Percentiles rank a stretch among this genome's conserved stretches.
Conservation (phyloP, 1,140 invertebrate species). For the Cryptotermes secundus region DNA sequence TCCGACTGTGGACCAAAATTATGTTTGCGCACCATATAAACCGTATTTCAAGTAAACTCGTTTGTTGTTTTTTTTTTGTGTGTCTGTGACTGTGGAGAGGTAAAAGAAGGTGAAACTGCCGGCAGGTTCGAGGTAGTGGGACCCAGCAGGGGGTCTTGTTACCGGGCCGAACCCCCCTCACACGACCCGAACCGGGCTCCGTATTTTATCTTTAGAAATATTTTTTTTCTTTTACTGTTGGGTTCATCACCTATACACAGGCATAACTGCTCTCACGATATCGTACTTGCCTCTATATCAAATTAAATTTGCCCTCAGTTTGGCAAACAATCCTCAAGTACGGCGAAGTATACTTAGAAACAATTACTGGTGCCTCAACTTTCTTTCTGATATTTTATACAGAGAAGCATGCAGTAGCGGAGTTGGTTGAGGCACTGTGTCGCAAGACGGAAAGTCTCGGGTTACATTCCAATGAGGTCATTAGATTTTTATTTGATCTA, state of each 20-base stretch:
- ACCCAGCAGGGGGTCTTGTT: background rate
- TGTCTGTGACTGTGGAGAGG: no score
- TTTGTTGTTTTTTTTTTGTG: no score
- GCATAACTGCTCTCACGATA: background rate
- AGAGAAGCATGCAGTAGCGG: no score
- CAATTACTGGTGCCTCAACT: background rate
- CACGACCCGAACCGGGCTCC: background rate
- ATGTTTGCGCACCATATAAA: no score
- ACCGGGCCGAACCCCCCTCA: background rate
- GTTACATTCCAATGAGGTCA: no score
- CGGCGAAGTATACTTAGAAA: background rate
- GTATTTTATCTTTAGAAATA: background rate
- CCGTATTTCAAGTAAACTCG: no score
- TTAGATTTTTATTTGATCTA: no score
- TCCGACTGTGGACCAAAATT: no score
- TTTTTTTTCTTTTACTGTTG: background rate
- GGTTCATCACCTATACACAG: background rate
- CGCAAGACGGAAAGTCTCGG: no score
- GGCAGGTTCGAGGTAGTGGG: background rate
- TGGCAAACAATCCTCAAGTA: background rate
- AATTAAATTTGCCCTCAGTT: background rate
- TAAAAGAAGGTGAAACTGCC: no score
- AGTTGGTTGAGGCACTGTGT: no score
- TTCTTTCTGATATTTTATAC: background rate
- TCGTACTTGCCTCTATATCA: background rate